Evolutionary conservation across 1,140 invertebrate genomes (phyloP).

Genomic region (Asobara japonica): DNA sequence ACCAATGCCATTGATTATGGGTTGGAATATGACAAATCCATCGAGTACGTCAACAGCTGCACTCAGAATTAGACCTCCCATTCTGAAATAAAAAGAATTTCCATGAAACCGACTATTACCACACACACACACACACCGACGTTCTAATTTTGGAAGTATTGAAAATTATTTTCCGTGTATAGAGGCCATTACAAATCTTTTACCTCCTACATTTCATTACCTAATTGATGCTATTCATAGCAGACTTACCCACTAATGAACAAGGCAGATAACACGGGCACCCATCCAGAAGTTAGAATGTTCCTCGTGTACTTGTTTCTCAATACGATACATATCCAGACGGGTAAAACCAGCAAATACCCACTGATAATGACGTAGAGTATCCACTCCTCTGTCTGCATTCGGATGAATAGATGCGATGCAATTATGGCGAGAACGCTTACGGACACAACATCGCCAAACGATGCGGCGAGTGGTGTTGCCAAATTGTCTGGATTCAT

Average conservation of each 20-base stretch:
- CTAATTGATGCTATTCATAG: conserved; percentile 15
- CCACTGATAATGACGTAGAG: conserved; percentile 72
- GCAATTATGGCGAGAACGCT: conserved; percentile 82
- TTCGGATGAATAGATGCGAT: conserved; percentile 73
- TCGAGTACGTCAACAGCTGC: conserved; percentile 77
- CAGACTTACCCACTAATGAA: conserved; percentile 82
- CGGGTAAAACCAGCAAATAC: conserved; percentile 78
- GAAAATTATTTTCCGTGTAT: no score
- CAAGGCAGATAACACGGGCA: conserved; percentile 85
- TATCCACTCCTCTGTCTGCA: conserved; percentile 72
- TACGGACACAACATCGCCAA: conserved; percentile 93
- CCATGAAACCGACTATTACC: conserved; percentile 15
- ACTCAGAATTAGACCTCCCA: conserved; percentile 84
- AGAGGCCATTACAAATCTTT: no score
- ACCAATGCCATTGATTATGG: conserved; percentile 94
- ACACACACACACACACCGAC: no score
- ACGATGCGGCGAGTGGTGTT: conserved; percentile 94
- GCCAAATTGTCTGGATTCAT: conserved; percentile 98
- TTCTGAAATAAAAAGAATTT: conserved; percentile 66
- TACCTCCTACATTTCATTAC: no score
- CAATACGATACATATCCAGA: conserved; percentile 81
- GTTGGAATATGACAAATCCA: conserved; percentile 90
- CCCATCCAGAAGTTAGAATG: conserved; percentile 85
- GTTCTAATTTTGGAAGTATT: no score
- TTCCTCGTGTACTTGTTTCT: conserved; percentile 82